Percentiles rank a stretch among this genome's conserved stretches.
Conservation (phyloP, 1,140 invertebrate genomes). For the Trinorchestia longiramus region DNA sequence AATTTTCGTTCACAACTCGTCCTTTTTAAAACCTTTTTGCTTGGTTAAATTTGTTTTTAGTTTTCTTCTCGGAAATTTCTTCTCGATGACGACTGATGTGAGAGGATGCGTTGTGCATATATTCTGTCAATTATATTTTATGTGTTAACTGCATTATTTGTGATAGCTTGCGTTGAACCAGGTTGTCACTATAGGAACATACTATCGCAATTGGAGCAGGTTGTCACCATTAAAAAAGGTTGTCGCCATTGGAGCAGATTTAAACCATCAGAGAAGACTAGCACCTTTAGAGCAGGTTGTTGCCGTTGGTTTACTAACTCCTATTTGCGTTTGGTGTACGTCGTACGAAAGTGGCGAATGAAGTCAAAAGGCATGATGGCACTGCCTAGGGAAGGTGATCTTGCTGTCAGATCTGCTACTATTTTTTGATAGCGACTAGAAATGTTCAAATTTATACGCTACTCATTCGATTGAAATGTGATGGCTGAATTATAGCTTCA, state of each 20-base stretch:
- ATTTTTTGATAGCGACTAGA: not conserved
- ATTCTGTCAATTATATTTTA: not conserved
- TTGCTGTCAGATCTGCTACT: not conserved
- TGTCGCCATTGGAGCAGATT: not conserved
- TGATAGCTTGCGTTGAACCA: not conserved
- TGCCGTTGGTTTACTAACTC: not conserved
- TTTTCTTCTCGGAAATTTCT: no score
- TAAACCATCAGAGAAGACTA: no score
- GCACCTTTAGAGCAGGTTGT: not conserved
- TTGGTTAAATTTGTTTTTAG: no score
- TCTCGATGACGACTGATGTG: not conserved
- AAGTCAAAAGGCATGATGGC: not conserved
- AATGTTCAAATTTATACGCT: not conserved
- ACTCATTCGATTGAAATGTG: not conserved
- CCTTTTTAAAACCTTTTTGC: no score
- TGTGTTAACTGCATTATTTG: not conserved
- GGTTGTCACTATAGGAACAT: no score
- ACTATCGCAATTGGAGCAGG: not conserved
- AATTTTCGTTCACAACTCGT: no score
- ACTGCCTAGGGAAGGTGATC: not conserved
- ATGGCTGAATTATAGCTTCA: not conserved
- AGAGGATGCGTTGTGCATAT: not conserved
- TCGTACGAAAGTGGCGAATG: not conserved
- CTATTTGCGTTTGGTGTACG: not conserved
- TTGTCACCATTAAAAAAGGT: not conserved